Evolutionary conservation across 2,797 vertebrate genomes (phyloP).

Genomic region (Morelia viridis): DNA sequence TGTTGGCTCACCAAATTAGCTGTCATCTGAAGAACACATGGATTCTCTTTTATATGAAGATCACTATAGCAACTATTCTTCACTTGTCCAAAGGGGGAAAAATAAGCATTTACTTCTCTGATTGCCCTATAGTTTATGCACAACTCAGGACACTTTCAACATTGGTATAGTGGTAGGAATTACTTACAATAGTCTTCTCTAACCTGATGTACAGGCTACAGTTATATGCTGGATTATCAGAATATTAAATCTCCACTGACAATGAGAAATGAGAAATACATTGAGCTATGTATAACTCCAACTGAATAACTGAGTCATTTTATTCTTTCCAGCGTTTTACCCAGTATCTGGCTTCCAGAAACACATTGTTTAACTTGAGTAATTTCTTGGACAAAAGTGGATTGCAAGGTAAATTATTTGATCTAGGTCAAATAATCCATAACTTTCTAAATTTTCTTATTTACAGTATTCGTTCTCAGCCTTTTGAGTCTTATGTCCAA

Average conservation of each 20-base stretch:
- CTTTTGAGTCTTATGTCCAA: not conserved
- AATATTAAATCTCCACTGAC: not conserved
- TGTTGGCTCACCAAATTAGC: not conserved
- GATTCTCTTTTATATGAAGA: not conserved
- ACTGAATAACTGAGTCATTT: not conserved
- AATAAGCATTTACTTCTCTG: not conserved
- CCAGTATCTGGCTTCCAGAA: conserved; percentile 99
- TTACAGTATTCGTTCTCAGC: not conserved
- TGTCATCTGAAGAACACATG: not conserved
- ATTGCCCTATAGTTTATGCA: not conserved
- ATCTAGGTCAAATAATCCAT: not conserved
- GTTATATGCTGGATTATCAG: not conserved
- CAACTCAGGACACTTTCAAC: not conserved
- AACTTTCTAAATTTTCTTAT: not conserved
- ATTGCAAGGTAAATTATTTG: conserved; percentile 87
- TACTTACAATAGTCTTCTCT: not conserved
- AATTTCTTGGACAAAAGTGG: conserved; percentile 99
- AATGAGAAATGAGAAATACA: not conserved
- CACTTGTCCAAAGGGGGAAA: not conserved
- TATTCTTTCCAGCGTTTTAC: conserved; percentile 87
- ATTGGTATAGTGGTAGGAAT: not conserved
- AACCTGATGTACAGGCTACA: not conserved
- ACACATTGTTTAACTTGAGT: conserved; percentile 99
- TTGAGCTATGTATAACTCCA: not conserved
- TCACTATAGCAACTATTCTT: not conserved